Evolutionary conservation across 2,797 vertebrate species (phyloP).

Genomic region (Alauda arvensis): DNA sequence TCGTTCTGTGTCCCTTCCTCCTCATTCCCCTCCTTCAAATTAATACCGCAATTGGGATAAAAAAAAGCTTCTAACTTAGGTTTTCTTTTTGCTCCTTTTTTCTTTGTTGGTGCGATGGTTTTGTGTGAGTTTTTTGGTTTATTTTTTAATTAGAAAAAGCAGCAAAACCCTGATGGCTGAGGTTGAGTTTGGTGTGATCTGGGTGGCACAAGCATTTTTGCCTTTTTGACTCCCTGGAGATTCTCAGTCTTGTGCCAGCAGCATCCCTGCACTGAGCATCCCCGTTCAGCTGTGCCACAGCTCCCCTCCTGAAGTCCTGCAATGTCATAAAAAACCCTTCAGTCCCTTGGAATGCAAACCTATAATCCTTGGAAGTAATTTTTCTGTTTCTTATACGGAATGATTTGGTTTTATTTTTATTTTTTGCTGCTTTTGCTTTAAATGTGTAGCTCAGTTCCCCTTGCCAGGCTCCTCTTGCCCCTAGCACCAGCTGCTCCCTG

Average conservation of each 20-base stretch:
- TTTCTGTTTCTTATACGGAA: not conserved
- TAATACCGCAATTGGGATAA: not conserved
- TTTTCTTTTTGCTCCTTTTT: not conserved
- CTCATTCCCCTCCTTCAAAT: not conserved
- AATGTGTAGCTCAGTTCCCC: not conserved
- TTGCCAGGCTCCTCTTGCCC: not conserved
- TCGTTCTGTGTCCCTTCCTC: not conserved
- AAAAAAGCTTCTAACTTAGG: not conserved
- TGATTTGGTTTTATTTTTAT: not conserved
- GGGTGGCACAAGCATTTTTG: not conserved
- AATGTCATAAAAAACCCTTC: accelerated
- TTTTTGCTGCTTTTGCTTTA: not conserved
- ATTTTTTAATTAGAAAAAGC: not conserved
- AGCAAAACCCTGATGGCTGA: not conserved
- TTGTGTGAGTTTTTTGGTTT: not conserved
- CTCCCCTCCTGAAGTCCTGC: not conserved
- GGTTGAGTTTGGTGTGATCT: not conserved
- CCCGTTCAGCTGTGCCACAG: not conserved
- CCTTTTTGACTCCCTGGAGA: not conserved
- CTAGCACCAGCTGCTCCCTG: not conserved
- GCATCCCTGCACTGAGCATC: not conserved
- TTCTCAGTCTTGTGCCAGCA: not conserved
- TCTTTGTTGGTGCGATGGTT: not conserved
- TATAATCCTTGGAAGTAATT: not conserved
- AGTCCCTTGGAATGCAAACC: not conserved